These are phyloP conservation scores for Solen grandis DNA, from an alignment of 1,140 invertebrate species.

Conservation along the genomic window DNA sequence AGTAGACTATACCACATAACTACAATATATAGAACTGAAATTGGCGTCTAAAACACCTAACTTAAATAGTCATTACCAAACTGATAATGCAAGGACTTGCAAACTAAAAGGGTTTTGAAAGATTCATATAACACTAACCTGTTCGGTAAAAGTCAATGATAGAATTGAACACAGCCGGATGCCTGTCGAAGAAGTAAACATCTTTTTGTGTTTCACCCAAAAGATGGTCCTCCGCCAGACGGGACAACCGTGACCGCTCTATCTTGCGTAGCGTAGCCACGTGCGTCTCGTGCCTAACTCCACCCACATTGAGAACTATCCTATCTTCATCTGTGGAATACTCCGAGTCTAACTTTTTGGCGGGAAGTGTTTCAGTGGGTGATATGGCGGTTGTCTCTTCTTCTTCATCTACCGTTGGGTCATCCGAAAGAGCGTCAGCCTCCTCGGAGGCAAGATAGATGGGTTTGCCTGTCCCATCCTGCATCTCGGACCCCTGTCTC, in stretches of 20 bases:
- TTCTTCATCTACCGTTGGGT: slow-evolving; percentile 24
- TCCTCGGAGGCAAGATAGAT: slow-evolving; percentile 48
- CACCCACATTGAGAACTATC: slow-evolving; percentile 98
- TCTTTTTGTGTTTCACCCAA: slow-evolving; percentile 67
- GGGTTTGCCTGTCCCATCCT: slow-evolving; percentile 28
- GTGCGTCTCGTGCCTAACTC: slow-evolving; percentile 97
- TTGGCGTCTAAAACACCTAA: no score
- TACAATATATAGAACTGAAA: no score
- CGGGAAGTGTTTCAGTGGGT: slow-evolving; percentile 30
- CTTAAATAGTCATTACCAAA: no score
- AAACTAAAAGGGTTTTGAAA: no score
- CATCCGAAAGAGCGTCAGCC: slow-evolving; percentile 38
- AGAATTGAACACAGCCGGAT: slow-evolving; percentile 80
- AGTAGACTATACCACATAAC: no score
- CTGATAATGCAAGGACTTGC: no score
- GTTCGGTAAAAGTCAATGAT: slow-evolving; percentile 80
- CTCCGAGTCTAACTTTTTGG: slow-evolving; percentile 13
- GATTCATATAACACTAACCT: slow-evolving; percentile 70
- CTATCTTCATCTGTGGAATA: slow-evolving; percentile 63
- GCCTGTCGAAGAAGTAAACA: slow-evolving; percentile 81
- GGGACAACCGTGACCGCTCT: slow-evolving; percentile 76
- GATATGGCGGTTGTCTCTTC: slow-evolving; percentile 34
- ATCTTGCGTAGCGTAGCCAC: slow-evolving; percentile 83
- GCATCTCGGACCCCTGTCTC: background rate
- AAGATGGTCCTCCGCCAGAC: slow-evolving; percentile 73